These are phyloP conservation scores for Phytoseiulus persimilis DNA, from an alignment of 2,888 invertebrate species.

Conservation along the genomic window DNA sequence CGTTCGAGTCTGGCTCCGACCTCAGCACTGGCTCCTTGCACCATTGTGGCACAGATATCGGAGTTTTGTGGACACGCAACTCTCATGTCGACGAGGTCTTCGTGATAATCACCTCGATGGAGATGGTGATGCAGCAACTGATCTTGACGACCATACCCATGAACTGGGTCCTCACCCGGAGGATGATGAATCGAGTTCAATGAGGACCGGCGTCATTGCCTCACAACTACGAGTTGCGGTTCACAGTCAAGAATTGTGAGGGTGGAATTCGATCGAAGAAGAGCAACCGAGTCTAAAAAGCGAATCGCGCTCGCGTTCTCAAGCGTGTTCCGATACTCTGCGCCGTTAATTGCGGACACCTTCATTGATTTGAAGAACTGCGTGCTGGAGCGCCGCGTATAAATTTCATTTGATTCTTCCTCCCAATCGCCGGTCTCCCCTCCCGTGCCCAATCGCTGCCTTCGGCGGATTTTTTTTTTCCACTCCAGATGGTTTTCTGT, in stretches of 20 bases:
- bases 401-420: background rate
- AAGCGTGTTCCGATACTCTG: background rate
- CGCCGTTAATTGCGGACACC: background rate
- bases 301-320: too few species aligned
- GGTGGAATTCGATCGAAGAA: background rate
- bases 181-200: background rate
- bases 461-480: background rate
- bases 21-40: background rate
- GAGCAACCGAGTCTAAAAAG: background rate
- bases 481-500: background rate
- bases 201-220: too few species aligned
- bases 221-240: too few species aligned
- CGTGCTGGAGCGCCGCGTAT: background rate
- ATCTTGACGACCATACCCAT: background rate
- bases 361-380: background rate
- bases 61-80: background rate
- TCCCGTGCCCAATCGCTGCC: background rate
- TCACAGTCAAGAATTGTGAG: too few species aligned
- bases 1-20: too few species aligned
- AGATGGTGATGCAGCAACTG: background rate
- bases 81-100: background rate
- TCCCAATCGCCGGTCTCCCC: background rate
- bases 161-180: background rate
- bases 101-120: background rate
- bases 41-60: background rate